Evolutionary conservation across 2,888 invertebrate genomes (phyloP).

Genomic region (Homarus gammarus): DNA sequence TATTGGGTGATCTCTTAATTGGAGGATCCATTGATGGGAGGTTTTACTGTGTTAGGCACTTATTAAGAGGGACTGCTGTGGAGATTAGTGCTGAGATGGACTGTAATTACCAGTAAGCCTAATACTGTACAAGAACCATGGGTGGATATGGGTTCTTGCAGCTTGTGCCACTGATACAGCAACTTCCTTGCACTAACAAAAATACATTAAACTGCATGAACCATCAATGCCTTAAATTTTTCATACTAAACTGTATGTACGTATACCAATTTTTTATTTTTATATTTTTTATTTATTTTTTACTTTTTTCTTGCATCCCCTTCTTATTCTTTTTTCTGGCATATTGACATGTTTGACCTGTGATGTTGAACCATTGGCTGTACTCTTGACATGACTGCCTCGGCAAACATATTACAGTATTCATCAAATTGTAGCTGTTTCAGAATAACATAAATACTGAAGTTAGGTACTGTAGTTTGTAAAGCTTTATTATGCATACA

Average conservation of each 20-base stretch:
- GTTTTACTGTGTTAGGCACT: no score
- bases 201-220: background rate
- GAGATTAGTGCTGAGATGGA: background rate
- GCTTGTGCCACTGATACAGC: constrained; percentile 5
- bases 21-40: no score
- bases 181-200: background rate
- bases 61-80: no score
- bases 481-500: no score
- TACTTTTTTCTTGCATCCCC: background rate
- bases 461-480: no score
- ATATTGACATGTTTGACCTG: background rate
- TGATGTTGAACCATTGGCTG: background rate
- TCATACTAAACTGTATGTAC: background rate
- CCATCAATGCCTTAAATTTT: background rate
- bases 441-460: no score
- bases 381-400: constrained; percentile 28
- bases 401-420: no score
- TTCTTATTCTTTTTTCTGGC: background rate
- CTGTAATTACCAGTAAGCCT: background rate
- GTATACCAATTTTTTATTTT: background rate
- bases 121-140: background rate
- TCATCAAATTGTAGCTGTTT: no score
- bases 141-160: background rate
- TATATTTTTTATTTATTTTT: background rate
- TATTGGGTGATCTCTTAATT: no score